Base-by-base conservation (phyloP, 2,113 vertebrate species). In the Jacana jacana region DNA sequence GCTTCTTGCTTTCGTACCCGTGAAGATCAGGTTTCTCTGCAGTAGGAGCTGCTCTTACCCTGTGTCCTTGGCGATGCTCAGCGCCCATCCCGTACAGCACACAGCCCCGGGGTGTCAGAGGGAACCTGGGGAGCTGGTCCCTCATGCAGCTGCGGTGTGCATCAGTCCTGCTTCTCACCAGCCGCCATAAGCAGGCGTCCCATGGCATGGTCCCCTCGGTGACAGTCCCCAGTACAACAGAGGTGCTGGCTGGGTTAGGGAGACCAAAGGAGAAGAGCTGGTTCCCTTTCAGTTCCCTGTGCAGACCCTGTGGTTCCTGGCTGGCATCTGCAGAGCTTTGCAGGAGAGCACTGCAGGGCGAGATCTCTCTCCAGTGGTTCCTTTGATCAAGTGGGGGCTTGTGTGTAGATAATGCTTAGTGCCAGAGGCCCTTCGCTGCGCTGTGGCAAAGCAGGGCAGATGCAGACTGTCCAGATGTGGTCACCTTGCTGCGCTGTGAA, bases 371-470 rank as follows among this genome's bases (percentile, higher is more conserved):
- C 17, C 77, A 8, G 55, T 5, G 80, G 80, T 92, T 88, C 3
- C 83, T 95, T 93, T 97, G 91, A 95, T 96, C 93, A 37, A 76
- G 93, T 19, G 64, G 61, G 69, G 77, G 64, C 91, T 71, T 84
- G 95, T 42, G 44, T 4, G 1, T 44, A 4, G 0, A 0, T 35
- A 1, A 2, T 16, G n/a, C 76, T 73, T 58, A 52, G 6, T 25
- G 11, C 44, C 63, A 84, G 65, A 42, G 64, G 27, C 60, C 7
- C 91, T 66, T 46, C 1, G 4, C 23, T 46, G 85, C 39, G 30
- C 11, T 2, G 30, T 76, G 81, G 57, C 77, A 48, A 12, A 49
- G 80, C 55, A 30, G 28, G 13, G 69, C 61, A 89, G 65, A 52
- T 37, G 44, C 78, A 33, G 35, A 4, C 28, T 24, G 1, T 69